These are phyloP conservation scores for Julus scandinavius DNA, from an alignment of 2,888 invertebrate genomes.

Conservation along the genomic window DNA sequence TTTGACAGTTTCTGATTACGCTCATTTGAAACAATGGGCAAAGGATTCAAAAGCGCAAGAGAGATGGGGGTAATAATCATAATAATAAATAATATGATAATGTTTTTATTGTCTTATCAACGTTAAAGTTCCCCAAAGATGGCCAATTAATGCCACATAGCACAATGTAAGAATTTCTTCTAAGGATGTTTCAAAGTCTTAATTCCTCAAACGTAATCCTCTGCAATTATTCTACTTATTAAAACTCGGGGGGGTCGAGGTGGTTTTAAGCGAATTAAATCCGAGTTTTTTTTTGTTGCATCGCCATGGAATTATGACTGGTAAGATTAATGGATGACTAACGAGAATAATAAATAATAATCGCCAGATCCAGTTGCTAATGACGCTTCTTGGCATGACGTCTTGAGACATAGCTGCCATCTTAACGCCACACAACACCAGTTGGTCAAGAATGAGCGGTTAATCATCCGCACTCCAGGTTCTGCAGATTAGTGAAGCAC, in stretches of 20 bases:
- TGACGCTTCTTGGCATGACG: not conserved
- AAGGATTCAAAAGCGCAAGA: not conserved
- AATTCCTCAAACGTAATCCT: not conserved
- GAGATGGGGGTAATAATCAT: not conserved
- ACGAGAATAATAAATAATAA: not conserved
- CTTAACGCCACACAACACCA: not conserved
- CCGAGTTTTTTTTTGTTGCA: not conserved
- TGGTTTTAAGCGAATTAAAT: not conserved
- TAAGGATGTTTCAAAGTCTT: not conserved
- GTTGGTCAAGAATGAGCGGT: not conserved
- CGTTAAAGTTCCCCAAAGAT: not conserved
- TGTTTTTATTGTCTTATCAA: not conserved
- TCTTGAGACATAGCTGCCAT: not conserved
- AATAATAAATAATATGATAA: not conserved
- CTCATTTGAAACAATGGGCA: not conserved
- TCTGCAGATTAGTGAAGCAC: not conserved
- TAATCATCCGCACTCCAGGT: not conserved
- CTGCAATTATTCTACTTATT: not conserved
- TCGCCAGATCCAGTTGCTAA: constrained; percentile 1
- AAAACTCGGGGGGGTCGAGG: not conserved
- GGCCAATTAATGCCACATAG: not conserved
- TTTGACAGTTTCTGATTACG: not conserved
- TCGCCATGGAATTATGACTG: not conserved
- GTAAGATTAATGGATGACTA: not conserved
- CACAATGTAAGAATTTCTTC: not conserved